These are phyloP conservation scores for Diplosoma virens DNA, from an alignment of 23 tunicate genomes.

Conservation along the genomic window DNA sequence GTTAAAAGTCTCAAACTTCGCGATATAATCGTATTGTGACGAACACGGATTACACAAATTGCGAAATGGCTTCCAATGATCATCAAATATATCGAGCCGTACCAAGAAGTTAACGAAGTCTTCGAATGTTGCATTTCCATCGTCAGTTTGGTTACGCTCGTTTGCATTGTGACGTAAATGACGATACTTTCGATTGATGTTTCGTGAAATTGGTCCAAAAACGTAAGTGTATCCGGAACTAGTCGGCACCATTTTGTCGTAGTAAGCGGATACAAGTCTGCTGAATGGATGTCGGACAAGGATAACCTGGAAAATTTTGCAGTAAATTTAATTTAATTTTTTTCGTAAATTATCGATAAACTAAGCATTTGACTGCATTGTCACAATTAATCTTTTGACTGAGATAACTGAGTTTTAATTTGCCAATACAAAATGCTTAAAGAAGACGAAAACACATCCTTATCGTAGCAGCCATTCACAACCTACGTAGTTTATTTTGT, in stretches of 20 bases:
- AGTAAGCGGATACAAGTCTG: conserved; percentile 2
- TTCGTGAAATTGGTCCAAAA: conserved; percentile 2
- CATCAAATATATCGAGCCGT: not conserved
- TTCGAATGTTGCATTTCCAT: conserved; percentile 19
- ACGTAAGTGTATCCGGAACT: not conserved
- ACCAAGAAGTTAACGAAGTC: conserved; percentile 20
- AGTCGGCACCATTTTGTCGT: conserved; percentile 2
- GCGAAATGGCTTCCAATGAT: not conserved
- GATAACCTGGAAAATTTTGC: not conserved
- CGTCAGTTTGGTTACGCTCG: conserved; percentile 1
- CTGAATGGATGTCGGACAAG: not conserved
- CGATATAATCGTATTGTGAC: not conserved
- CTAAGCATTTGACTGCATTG: no score
- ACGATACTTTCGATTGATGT: not conserved
- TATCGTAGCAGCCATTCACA: no score
- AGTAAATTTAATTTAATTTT: no score
- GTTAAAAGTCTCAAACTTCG: conserved; percentile 20
- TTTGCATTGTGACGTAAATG: not conserved
- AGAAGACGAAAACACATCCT: no score
- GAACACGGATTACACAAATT: not conserved
- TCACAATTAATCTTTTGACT: no score
- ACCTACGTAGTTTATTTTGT: no score
- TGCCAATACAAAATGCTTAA: no score
- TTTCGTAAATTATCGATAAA: no score
- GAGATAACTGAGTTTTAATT: no score